Conservation (phyloP, 2,888 invertebrate species). For the Scaptomyza reducta region DNA sequence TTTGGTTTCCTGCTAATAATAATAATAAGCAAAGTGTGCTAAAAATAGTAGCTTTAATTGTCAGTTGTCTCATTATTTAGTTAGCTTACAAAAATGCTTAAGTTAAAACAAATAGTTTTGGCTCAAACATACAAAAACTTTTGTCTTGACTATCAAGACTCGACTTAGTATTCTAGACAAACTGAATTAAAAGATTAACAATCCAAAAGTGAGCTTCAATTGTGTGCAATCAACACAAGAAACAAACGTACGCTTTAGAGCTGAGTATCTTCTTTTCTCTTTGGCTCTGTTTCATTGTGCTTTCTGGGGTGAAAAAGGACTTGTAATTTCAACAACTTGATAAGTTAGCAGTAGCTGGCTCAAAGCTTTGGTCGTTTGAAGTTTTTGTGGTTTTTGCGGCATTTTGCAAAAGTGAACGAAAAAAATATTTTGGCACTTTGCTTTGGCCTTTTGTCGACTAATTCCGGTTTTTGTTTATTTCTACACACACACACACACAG, state of each 20-base stretch:
- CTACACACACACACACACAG: conserved; percentile 19
- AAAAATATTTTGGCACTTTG: conserved; percentile 73
- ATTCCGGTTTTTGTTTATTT: conserved; percentile 74
- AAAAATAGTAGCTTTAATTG: neutral
- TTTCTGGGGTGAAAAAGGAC: conserved; percentile 4
- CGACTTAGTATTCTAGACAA: neutral
- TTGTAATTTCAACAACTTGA: conserved; percentile 26
- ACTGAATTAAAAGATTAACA: neutral
- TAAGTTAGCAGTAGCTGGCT: conserved; percentile 59
- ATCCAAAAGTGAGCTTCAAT: neutral
- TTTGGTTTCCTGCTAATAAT: neutral
- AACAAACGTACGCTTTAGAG: neutral
- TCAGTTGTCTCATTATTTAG: neutral
- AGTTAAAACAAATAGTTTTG: neutral
- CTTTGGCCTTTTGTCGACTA: conserved; percentile 66
- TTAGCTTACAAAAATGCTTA: neutral
- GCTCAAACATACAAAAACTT: neutral
- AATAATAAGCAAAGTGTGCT: neutral
- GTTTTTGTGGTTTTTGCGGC: conserved; percentile 60
- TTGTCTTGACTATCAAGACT: neutral
- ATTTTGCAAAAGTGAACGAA: conserved; percentile 20
- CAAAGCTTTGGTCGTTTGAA: conserved; percentile 62
- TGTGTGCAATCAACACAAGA: neutral
- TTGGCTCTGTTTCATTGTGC: neutral
- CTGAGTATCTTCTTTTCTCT: neutral